A percentile compares a stretch with the other conserved stretches of the same genome.
These are phyloP conservation scores for Pyralis farinalis DNA, from an alignment of 2,888 invertebrate species.

Conservation along the genomic window DNA sequence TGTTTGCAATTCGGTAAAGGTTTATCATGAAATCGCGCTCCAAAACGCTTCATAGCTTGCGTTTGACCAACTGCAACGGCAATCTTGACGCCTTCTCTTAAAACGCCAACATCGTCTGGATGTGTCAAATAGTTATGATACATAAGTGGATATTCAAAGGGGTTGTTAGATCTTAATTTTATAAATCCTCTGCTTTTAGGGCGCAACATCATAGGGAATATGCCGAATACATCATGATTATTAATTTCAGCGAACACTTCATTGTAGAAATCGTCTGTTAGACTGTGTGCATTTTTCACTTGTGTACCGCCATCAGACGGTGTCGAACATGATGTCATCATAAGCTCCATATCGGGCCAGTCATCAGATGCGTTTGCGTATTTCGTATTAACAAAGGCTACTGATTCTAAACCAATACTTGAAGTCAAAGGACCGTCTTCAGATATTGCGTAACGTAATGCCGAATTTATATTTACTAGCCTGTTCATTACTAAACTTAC, in stretches of 20 bases:
- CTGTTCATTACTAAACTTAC: constrained; percentile 90
- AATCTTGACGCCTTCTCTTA: constrained; percentile 93
- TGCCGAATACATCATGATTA: constrained; percentile 88
- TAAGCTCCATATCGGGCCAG: constrained; percentile 96
- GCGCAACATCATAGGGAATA: constrained; percentile 94
- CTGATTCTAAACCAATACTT: constrained; percentile 92
- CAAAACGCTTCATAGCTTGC: constrained; percentile 88
- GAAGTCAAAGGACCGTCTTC: constrained; percentile 94
- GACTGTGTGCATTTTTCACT: constrained; percentile 89
- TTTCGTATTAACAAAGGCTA: constrained; percentile 93
- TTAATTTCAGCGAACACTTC: constrained; percentile 87
- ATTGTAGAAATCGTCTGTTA: constrained; percentile 90
- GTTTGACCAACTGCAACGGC: constrained; percentile 91
- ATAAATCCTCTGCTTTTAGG: constrained; percentile 93
- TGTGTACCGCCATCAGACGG: constrained; percentile 92
- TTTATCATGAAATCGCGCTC: constrained; percentile 87
- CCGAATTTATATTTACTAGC: constrained; percentile 91
- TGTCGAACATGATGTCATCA: constrained; percentile 91
- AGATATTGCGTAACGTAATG: constrained; percentile 90
- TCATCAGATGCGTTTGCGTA: constrained; percentile 93
- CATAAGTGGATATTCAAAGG: constrained; percentile 90
- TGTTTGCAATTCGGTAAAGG: constrained; percentile 92
- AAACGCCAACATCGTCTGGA: constrained; percentile 90
- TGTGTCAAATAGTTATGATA: constrained; percentile 96
- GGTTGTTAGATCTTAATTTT: constrained; percentile 85